Base-by-base conservation (phyloP, 2,888 invertebrate genomes). In the Priocnemis perturbator region DNA sequence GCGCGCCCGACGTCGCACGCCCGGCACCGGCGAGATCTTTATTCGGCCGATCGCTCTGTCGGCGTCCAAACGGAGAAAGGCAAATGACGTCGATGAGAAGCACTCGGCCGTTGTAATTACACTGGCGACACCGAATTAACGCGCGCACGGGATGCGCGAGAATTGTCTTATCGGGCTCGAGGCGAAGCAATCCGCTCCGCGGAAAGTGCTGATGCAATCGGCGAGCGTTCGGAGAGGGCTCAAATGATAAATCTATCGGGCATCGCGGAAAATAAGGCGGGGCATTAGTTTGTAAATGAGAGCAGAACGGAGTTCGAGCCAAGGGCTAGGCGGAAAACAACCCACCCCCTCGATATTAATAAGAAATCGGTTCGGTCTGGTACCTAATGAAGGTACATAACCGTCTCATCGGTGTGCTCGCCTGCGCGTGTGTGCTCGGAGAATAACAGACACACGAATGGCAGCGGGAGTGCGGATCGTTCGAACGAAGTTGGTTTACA, bases 281-380 rank as follows among this genome's bases (percentile, higher is more conserved):
- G 69, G 75, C 80, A 82, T 85, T 81, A 81, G 81, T 76, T 82
- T 84, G 82, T 81, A 83, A 85, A 86, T 81, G 83, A 84, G 81
- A 63, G 37, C 7, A 11, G 37, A 37, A 61, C 59, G 60, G 60
- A 48, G 70, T 37, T 69, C 59, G 14, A 21, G 67, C 62, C 60
- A 67, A 71, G 73, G 44, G 66, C 53, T 47, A 61, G 11, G 66
- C 74, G 64, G 72, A 75, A 78, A 79, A 77, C 72, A 80, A 77
- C 78, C 71, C 66, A 65, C 56, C 70, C 67, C 74, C 74, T 20
- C 53, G 82, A 82, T 83, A 83, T 85, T 84, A 83, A 85, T 83
- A 83, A 83, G 76, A 77, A 77, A 81, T 81, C 70, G 77, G 76
- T 69, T 66, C 74, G 72, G 79, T 67, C 67, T 69, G 67, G 58